phyloP scores from a whole-genome alignment of 2,113 vertebrate genomes.

The Nycticryphes semicollaris region DNA sequence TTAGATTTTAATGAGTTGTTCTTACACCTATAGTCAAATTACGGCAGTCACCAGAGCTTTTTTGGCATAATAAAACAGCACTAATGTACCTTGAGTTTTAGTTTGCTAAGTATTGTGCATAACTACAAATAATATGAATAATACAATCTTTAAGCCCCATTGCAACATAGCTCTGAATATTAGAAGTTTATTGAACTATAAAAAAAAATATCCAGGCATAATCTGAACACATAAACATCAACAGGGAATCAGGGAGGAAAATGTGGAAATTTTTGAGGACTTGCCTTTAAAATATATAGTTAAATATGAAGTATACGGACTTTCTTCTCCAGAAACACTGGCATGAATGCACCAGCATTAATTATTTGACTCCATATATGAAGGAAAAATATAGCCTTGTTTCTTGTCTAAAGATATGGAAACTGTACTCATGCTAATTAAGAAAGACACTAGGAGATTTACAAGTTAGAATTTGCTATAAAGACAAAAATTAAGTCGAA shows the following conservation, averaged over 20 bases:
- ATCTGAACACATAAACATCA: background rate
- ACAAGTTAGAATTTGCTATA: background rate
- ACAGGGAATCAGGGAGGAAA: background rate
- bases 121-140: background rate
- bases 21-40: slow-evolving; percentile 44
- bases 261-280: background rate
- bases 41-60: slow-evolving; percentile 8
- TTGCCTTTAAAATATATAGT: background rate
- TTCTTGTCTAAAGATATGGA: background rate
- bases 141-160: background rate
- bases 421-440: background rate
- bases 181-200: background rate
- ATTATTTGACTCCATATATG: background rate
- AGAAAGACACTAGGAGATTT: background rate
- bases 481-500: background rate
- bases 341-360: background rate
- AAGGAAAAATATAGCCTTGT: background rate
- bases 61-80: background rate
- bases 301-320: background rate
- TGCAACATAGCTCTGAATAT: background rate
- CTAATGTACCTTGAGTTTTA: background rate
- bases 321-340: background rate
- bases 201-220: background rate
- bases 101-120: background rate
- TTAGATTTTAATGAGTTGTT: slow-evolving; percentile 45